These are phyloP conservation scores for Aspiorhynchus laticeps DNA, from an alignment of 2,113 vertebrate species.

Conservation along the genomic window DNA sequence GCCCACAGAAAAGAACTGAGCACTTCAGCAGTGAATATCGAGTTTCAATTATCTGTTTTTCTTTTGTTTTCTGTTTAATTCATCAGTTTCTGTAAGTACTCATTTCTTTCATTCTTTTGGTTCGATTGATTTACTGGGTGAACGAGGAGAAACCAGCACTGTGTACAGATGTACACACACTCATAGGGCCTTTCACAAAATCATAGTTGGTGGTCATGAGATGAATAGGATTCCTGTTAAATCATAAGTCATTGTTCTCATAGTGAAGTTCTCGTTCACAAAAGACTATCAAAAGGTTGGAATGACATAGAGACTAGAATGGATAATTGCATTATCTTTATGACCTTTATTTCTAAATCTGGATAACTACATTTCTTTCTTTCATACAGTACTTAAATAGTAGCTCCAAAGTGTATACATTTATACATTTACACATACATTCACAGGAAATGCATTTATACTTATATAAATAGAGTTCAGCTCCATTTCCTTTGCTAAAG, in stretches of 20 bases:
- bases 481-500: slow-evolving; percentile 31
- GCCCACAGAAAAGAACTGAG: background rate
- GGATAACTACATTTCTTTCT: background rate
- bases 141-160: slow-evolving; percentile 28
- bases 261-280: background rate
- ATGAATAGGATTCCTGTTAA: background rate
- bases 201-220: background rate
- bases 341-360: background rate
- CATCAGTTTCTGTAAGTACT: slow-evolving; percentile 14
- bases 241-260: background rate
- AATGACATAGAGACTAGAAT: background rate
- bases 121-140: slow-evolving; percentile 26
- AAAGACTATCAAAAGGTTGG: background rate
- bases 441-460: background rate
- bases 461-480: background rate
- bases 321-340: background rate
- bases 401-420: background rate
- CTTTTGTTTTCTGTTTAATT: slow-evolving; percentile 41
- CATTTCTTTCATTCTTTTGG: slow-evolving; percentile 25
- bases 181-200: slow-evolving; percentile 12
- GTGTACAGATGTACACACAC: background rate
- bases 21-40: background rate
- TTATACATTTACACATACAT: background rate
- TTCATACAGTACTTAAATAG: background rate
- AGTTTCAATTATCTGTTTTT: slow-evolving; percentile 8